Conservation (phyloP, 2,888 invertebrate genomes). For the Cephus pygmeus region DNA sequence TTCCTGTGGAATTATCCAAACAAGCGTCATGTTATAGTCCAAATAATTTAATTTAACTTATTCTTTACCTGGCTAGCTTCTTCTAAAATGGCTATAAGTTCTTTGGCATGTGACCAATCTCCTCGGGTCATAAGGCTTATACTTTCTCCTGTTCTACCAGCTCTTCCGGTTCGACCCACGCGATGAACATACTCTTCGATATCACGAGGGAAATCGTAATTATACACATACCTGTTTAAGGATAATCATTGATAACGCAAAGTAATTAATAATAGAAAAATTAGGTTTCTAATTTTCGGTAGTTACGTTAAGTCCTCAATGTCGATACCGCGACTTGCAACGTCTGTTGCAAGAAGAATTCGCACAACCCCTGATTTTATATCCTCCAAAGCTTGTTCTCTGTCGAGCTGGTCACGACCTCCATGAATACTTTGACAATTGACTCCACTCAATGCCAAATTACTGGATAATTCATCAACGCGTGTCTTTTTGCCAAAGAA, state of each 20-base stretch:
- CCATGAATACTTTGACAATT: conserved; percentile 88
- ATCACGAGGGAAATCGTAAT: conserved; percentile 92
- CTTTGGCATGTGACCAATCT: conserved; percentile 86
- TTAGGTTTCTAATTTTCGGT: not conserved
- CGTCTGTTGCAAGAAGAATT: conserved; percentile 93
- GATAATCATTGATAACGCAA: not conserved
- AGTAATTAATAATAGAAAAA: conserved; percentile 6
- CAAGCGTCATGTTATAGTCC: not conserved
- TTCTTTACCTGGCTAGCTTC: conserved; percentile 79
- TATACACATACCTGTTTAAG: conserved; percentile 78
- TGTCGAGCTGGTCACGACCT: conserved; percentile 83
- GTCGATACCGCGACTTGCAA: conserved; percentile 94
- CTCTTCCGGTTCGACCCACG: conserved; percentile 95
- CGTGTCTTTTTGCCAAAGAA: conserved; percentile 89
- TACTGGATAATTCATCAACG: conserved; percentile 86
- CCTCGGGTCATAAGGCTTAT: conserved; percentile 83
- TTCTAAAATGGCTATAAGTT: conserved; percentile 85
- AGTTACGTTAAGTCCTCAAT: conserved; percentile 83
- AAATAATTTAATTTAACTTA: not conserved
- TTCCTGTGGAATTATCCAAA: conserved; percentile 67
- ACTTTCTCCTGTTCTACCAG: conserved; percentile 86
- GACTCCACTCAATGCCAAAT: conserved; percentile 78
- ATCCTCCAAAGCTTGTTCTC: conserved; percentile 86
- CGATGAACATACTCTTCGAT: conserved; percentile 97
- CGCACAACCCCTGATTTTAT: conserved; percentile 82